phyloP scores from a whole-genome alignment of 2,113 vertebrate species.

The Trochalopteron elliotii region DNA sequence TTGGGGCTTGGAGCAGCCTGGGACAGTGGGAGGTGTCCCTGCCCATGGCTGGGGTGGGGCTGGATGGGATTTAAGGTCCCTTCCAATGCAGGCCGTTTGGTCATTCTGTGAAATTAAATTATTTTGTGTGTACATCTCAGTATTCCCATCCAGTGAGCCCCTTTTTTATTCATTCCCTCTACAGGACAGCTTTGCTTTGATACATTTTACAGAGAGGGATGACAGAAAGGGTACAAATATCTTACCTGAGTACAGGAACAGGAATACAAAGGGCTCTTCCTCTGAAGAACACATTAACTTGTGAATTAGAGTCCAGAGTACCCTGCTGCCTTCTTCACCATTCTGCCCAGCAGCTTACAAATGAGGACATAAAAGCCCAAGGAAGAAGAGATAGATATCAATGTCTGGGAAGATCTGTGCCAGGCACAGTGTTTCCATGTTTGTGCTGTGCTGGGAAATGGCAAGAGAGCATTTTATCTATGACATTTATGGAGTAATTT shows the following conservation, averaged over 20 bases:
- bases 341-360: background rate
- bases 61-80: accelerated
- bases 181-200: background rate
- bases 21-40: background rate
- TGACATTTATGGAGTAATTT: background rate
- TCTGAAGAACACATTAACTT: background rate
- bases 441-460: background rate
- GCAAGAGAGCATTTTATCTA: background rate
- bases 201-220: background rate
- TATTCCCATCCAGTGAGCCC: background rate
- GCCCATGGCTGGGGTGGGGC: accelerated
- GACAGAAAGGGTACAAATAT: background rate
- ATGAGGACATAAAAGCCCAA: background rate
- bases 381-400: background rate
- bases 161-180: background rate
- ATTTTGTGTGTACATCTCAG: constrained; percentile 30
- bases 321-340: background rate
- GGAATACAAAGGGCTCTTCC: background rate
- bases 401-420: background rate
- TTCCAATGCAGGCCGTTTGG: background rate
- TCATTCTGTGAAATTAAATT: background rate
- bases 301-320: background rate
- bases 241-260: background rate
- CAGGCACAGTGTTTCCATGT: background rate
- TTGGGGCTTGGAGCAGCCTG: background rate